phyloP scores from a whole-genome alignment of 92 coral and sea anemone species.

The Heteractis magnifica region DNA sequence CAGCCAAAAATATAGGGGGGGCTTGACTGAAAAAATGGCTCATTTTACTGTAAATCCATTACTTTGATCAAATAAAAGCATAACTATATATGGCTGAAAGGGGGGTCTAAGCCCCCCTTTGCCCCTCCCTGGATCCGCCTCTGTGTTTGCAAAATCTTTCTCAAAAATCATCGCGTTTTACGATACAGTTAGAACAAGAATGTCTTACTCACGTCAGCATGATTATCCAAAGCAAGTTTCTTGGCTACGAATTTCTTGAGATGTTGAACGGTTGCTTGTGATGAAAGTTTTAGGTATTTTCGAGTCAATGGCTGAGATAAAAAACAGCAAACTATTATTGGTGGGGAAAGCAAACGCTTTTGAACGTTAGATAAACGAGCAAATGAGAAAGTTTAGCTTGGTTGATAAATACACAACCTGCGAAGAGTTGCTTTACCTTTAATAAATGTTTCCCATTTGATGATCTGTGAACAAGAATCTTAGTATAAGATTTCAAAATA shows the following conservation, averaged over 20 bases:
- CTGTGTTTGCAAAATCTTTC: not conserved
- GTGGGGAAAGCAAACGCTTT: not conserved
- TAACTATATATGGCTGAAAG: too few relatives aligned
- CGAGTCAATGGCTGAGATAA: slow-evolving; percentile 76
- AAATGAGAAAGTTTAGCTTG: not conserved
- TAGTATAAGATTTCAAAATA: not conserved
- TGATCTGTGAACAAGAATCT: slow-evolving; percentile 21
- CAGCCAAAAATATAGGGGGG: too few relatives aligned
- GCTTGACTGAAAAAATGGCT: too few relatives aligned
- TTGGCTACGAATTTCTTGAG: slow-evolving; percentile 89
- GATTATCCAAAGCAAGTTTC: slow-evolving; percentile 76
- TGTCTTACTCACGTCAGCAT: slow-evolving; percentile 77
- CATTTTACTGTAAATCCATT: too few relatives aligned
- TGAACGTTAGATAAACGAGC: not conserved
- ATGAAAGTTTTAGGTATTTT: slow-evolving; percentile 81
- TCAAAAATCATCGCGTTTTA: not conserved
- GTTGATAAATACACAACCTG: not conserved
- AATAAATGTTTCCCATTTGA: slow-evolving; percentile 48
- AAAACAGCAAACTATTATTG: not conserved
- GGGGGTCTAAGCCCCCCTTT: too few relatives aligned
- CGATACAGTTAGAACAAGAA: not conserved
- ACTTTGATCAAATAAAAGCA: too few relatives aligned
- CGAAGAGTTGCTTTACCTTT: slow-evolving; percentile 23
- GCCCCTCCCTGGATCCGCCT: too few relatives aligned
- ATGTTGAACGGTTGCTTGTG: slow-evolving; percentile 95